phyloP scores from a whole-genome alignment of 2,888 invertebrate species.

The Drepana falcataria region DNA sequence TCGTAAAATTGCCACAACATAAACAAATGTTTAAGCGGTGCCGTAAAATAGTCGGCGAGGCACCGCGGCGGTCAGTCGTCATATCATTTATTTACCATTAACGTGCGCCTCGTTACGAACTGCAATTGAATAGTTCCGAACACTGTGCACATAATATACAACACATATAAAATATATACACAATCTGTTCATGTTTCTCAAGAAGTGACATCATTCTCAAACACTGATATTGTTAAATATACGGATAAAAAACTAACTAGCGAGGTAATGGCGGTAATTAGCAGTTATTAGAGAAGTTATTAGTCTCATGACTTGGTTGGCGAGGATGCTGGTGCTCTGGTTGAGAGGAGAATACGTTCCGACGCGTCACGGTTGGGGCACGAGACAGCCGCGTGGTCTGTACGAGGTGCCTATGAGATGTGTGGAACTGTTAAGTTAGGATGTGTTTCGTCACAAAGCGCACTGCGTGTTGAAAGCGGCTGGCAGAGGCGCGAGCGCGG shows the following conservation, averaged over 20 bases:
- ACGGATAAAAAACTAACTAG: conserved; percentile 4
- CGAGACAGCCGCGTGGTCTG: background rate
- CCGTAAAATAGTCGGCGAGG: too few species aligned
- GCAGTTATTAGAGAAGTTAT: background rate
- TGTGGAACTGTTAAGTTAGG: background rate
- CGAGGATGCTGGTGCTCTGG: too few species aligned
- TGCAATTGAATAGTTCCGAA: too few species aligned
- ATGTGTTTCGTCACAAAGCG: background rate
- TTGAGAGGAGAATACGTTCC: too few species aligned
- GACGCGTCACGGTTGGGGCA: background rate
- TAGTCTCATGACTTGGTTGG: background rate
- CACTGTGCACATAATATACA: too few species aligned
- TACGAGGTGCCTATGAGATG: too few species aligned
- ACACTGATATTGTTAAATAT: conserved; percentile 8
- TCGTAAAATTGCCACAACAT: too few species aligned
- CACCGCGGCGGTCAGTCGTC: too few species aligned
- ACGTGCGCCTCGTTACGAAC: too few species aligned
- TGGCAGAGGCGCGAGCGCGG: conserved; percentile 16
- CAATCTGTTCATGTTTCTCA: background rate
- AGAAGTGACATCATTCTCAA: conserved; percentile 8
- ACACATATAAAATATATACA: background rate
- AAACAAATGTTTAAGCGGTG: too few species aligned
- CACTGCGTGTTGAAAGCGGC: background rate
- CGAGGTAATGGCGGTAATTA: background rate
- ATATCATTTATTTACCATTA: too few species aligned